phyloP scores from a whole-genome alignment of 1,140 invertebrate species.

The Drosophila ironensis region DNA sequence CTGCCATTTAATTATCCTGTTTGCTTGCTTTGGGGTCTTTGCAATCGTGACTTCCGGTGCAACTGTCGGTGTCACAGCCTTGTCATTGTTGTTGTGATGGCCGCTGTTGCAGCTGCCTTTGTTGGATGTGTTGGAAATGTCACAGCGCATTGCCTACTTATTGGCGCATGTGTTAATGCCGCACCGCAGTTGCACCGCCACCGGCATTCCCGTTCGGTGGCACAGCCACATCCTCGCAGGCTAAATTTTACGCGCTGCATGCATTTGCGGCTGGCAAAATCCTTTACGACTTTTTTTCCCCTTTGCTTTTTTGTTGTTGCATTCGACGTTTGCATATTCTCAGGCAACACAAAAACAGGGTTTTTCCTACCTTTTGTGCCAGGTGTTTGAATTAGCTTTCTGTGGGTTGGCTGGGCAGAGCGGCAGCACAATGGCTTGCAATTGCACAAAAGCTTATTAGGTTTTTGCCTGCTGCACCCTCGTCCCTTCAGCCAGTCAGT shows the following conservation, averaged over 20 bases:
- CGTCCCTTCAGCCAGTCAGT: not conserved
- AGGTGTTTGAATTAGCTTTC: constrained; percentile 78
- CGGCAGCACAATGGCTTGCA: constrained; percentile 53
- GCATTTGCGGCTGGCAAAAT: constrained; percentile 71
- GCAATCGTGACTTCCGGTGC: constrained; percentile 76
- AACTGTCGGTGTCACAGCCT: no score
- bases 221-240: constrained; percentile 19
- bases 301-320: constrained; percentile 28
- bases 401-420: constrained; percentile 54
- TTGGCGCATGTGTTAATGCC: constrained; percentile 78
- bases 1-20: not conserved
- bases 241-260: constrained; percentile 68
- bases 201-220: not conserved
- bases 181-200: constrained; percentile 8
- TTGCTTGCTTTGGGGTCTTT: constrained; percentile 55
- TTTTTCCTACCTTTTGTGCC: constrained; percentile 65
- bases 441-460: constrained; percentile 80
- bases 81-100: constrained; percentile 49
- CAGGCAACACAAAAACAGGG: constrained; percentile 14
- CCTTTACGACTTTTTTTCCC: constrained; percentile 37
- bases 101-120: constrained; percentile 50
- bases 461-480: constrained; percentile 23
- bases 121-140: constrained; percentile 76
- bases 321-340: constrained; percentile 60
- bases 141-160: constrained; percentile 79